Evolutionary conservation across 2,888 invertebrate species (phyloP).

Genomic region (Apamea crenata): DNA sequence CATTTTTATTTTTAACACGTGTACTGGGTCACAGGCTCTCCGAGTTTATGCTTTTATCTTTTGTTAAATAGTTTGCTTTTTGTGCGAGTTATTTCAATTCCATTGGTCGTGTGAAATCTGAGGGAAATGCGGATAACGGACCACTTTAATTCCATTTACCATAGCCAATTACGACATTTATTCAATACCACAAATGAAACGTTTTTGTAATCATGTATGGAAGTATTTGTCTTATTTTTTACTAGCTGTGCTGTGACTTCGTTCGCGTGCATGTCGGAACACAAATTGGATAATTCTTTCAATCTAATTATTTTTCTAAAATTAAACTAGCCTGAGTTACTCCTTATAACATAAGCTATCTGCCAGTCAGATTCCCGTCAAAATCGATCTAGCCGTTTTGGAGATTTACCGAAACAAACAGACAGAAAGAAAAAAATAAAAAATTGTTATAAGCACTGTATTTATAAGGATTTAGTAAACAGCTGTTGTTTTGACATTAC

Average conservation of each 20-base stretch:
- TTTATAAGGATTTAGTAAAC: no score
- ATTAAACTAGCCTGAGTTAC: not conserved
- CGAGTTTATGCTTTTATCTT: not conserved
- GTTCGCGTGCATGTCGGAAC: not conserved
- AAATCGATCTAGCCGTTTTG: no score
- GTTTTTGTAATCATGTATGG: not conserved
- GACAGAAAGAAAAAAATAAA: not conserved
- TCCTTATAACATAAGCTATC: not conserved
- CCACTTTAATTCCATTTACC: constrained; percentile 12
- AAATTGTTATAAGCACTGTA: no score
- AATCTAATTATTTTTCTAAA: not conserved
- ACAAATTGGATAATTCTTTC: not conserved
- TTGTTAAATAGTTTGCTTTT: constrained; percentile 5
- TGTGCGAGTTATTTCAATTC: constrained; percentile 16
- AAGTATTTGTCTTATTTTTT: not conserved
- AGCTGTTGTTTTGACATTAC: not conserved
- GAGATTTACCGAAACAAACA: no score
- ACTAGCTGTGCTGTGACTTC: not conserved
- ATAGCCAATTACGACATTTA: not conserved
- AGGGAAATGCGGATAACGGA: constrained; percentile 7
- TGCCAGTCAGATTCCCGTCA: not conserved
- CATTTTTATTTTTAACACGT: constrained; percentile 11
- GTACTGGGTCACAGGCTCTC: not conserved
- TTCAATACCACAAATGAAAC: constrained; percentile 14
- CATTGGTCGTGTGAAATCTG: constrained; percentile 19